Evolutionary conservation across 37 sponge, comb jelly and placozoan species (phyloP).

Genomic region (Hormiphora californensis): DNA sequence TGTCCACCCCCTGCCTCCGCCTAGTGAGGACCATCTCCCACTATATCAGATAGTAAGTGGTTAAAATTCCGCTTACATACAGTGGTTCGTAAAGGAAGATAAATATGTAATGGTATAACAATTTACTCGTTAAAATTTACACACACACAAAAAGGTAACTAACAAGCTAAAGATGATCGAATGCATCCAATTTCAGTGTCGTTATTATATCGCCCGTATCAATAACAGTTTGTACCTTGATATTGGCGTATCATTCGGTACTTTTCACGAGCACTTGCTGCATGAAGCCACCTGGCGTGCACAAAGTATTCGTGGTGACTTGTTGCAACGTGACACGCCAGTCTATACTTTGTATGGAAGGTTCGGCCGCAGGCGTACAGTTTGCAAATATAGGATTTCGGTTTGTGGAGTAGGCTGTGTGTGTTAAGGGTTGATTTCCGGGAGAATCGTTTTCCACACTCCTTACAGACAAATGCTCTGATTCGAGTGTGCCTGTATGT

Average conservation of each 20-base stretch:
- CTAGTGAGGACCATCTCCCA: no score
- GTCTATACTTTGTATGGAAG: conserved; percentile 2
- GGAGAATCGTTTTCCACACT: conserved; percentile 28
- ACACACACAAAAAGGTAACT: no score
- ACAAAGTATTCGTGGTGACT: conserved; percentile 9
- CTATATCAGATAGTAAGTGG: no score
- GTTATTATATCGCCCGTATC: no score
- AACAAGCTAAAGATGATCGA: no score
- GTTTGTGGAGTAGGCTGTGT: background rate
- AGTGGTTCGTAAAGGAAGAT: no score
- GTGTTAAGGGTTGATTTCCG: background rate
- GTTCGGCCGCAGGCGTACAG: background rate
- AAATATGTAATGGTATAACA: no score
- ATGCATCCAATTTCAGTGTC: no score
- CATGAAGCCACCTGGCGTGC: conserved; percentile 3
- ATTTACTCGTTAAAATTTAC: no score
- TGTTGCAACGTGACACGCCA: conserved; percentile 23
- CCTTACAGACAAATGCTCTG: background rate
- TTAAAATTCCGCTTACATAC: no score
- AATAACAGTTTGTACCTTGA: no score
- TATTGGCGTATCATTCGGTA: conserved; percentile 10
- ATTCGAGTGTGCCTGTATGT: conserved; percentile 20
- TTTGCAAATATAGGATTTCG: background rate
- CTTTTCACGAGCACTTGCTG: conserved; percentile 23
- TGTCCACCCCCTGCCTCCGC: no score